Evolutionary conservation across 2,113 vertebrate species (phyloP).

Genomic region (Raja brachyura): DNA sequence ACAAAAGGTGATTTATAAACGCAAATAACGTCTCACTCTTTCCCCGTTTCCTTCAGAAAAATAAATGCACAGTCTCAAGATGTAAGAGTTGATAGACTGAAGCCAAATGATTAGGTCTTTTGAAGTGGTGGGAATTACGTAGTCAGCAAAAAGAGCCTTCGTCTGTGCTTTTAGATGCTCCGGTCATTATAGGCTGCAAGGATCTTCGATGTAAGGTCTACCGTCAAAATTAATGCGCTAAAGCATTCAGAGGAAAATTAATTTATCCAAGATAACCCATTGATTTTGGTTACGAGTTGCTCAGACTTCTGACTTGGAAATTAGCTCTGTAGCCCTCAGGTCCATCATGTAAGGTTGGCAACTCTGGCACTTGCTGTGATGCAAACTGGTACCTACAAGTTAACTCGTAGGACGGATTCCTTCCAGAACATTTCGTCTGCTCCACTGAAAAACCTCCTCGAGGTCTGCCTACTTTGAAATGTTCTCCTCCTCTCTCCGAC

Average conservation of each 20-base stretch:
- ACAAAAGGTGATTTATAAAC: neutral
- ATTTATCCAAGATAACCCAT: no score
- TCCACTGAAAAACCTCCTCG: no score
- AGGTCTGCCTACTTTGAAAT: no score
- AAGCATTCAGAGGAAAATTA: no score
- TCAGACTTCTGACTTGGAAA: no score
- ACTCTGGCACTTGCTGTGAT: neutral
- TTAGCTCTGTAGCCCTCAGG: no score
- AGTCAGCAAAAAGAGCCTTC: neutral
- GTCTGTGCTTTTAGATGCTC: neutral
- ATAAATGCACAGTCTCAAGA: neutral
- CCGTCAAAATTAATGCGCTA: neutral
- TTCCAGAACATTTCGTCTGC: no score
- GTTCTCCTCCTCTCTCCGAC: no score
- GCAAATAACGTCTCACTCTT: neutral
- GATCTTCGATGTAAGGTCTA: neutral
- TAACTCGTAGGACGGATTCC: neutral
- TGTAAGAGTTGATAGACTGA: neutral
- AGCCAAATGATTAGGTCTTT: neutral
- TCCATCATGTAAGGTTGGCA: neutral
- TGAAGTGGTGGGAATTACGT: neutral
- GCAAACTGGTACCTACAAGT: neutral
- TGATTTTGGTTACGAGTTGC: no score
- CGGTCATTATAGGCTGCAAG: neutral
- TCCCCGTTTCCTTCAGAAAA: neutral